Base-by-base conservation (phyloP, 2,797 vertebrate genomes). In the Acanthurus leucopareius region DNA sequence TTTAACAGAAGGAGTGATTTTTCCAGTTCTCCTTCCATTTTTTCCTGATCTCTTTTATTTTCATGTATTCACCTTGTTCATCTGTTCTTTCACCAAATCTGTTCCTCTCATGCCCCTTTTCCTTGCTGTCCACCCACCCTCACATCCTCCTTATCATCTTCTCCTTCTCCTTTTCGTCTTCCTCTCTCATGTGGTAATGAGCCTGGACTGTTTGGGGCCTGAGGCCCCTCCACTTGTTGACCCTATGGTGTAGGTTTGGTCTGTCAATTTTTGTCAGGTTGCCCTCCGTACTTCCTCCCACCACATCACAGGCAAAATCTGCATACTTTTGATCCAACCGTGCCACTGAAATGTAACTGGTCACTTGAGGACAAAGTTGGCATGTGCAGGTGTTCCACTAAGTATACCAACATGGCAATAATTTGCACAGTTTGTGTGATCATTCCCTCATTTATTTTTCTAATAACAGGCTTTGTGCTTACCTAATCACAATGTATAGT, bases 221-320 rank as follows among this genome's bases (percentile, higher is more conserved):
- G 67, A 70, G 77, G 73, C 78, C 42, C 77, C 79, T 87, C 71
- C 75, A 80, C 79, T 81, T 87, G 82, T 91, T 93, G 88, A 91
- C 88, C 87, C 71, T 44, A 25, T 73, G 81, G 83, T 77, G 69
- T 71, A 60, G 66, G 74, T 86, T 91, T 85, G 80, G 51, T 54
- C 60, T 75, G 80, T 91, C 79, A 73, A 77, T 91, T 87, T 83
- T 66, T 83, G 75, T 72, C 73, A 69, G 49, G 65, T 77, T 54
- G 62, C 69, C 60, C 38, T 42, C 17, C 19, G 28, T 32, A 32
- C 44, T 62, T 67, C 25, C 7, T 17, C 70, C 69, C 68, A 59
- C 60, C 52, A 62, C 80, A 71, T 83, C 62, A 28, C 20, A 69
- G 47, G 47, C 32, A 60, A n/a, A 47, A 63, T 51, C 47, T 16